Evolutionary conservation across 2,113 vertebrate species (phyloP), one percentile per base, ranked within the genome.

Genomic region (Entelurus aequoreus): DNA sequence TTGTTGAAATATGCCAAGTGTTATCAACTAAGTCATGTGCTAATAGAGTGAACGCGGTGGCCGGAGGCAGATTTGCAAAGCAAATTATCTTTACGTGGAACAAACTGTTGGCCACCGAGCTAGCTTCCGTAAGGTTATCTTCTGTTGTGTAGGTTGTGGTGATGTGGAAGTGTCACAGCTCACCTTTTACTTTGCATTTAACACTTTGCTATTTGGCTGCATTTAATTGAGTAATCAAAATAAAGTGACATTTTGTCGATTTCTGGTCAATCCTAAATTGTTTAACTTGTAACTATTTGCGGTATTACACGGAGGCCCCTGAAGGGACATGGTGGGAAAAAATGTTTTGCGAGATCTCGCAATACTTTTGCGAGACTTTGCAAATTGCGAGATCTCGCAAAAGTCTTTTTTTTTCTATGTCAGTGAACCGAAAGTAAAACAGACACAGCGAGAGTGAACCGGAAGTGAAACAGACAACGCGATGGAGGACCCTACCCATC

Each of bases 121-220:
- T 74, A 82, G 19, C 51, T 37, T 16, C 16, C 4, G 50, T 28
- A 5, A 13, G 48, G 4, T 36, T 48, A 37, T 21, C 35, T n/a
- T 15, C 6, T 6, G 7, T 8, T 60, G 8, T 3, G 44, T 60
- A 6, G 11, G 8, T 60, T 13, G 4, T 69, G 78, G 44, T 84
- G 85, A 87, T 85, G 81, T 86, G 84, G 84, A 88, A 72, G 74
- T 81, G 48, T 62, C 64, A 50, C 46, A 66, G 66, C 50, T 48
- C 1, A 37, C 8, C 15, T n/a, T 61, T 37, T 6, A 60, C 14
- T 1, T 37, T 11, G 6, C 0, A 5, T 5, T 16, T 7, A 10
- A 16, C 10, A 13, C 6, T 21, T 3, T 2, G 40, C 11, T 13
- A 16, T n/a, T 10, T 55, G 15, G 3, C 10, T 9, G 3, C 40